phyloP scores from a whole-genome alignment of 1,140 invertebrate genomes.

The Drosophila asahinai region DNA sequence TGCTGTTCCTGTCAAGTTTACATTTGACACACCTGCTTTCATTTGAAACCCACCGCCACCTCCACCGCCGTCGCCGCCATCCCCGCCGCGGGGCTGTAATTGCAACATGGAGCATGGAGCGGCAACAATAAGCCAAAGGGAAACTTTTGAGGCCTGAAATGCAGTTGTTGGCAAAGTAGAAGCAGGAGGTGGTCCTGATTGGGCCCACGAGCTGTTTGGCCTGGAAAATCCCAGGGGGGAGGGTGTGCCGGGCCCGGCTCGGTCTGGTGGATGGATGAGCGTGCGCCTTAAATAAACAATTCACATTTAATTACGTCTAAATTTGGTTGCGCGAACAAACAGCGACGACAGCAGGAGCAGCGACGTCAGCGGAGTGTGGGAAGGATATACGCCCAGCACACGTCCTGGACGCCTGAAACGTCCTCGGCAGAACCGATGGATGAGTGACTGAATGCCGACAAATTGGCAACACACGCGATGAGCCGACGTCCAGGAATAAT shows the following conservation, averaged over 20 bases:
- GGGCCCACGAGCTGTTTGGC: constrained; percentile 65
- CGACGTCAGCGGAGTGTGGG: constrained; percentile 6
- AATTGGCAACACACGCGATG: constrained; percentile 84
- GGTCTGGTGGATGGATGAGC: constrained; percentile 52
- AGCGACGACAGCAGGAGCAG: constrained; percentile 74
- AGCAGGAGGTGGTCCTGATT: constrained; percentile 67
- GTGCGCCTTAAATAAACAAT: constrained; percentile 85
- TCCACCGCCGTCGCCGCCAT: constrained; percentile 56
- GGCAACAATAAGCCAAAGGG: constrained; percentile 66
- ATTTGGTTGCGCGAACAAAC: constrained; percentile 85
- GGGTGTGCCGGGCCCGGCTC: background rate
- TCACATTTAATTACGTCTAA: constrained; percentile 85
- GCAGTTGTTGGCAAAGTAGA: constrained; percentile 57
- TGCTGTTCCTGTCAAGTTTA: constrained; percentile 65
- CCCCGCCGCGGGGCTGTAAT: constrained; percentile 69
- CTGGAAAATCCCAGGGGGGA: constrained; percentile 2
- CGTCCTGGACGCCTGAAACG: constrained; percentile 26
- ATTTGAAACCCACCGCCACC: constrained; percentile 73
- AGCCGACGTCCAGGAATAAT: constrained; percentile 72
- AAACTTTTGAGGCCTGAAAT: constrained; percentile 74
- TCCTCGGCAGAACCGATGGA: constrained; percentile 51
- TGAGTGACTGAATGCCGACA: constrained; percentile 81
- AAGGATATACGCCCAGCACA: constrained; percentile 39
- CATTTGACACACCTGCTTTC: constrained; percentile 82
- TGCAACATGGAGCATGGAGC: constrained; percentile 62